These are phyloP conservation scores for Pseudococcus jackbeardsleyi DNA, from an alignment of 2,888 invertebrate species.

Conservation along the genomic window DNA sequence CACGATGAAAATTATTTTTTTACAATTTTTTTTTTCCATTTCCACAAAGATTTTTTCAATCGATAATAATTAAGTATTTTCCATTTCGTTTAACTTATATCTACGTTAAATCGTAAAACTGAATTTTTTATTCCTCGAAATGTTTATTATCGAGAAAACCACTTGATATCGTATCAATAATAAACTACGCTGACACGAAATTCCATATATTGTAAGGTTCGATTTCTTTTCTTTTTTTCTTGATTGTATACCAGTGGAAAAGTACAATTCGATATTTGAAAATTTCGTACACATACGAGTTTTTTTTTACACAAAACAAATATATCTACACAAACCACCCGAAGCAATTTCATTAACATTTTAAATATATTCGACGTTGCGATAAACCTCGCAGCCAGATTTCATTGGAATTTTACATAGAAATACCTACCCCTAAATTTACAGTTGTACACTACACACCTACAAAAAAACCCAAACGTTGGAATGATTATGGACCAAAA, in stretches of 20 bases:
- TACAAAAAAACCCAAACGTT: not conserved
- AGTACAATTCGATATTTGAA: not conserved
- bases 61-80: constrained; percentile 4
- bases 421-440: no score
- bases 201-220: not conserved
- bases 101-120: not conserved
- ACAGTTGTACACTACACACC: no score
- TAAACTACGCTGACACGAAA: not conserved
- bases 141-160: not conserved
- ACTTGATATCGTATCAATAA: not conserved
- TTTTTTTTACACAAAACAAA: not conserved
- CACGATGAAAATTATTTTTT: not conserved
- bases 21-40: not conserved
- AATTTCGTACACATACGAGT: not conserved
- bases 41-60: not conserved
- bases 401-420: no score
- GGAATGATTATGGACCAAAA: not conserved
- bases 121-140: not conserved
- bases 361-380: not conserved
- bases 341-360: not conserved
- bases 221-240: not conserved
- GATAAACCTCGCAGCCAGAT: no score
- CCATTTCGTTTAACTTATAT: not conserved
- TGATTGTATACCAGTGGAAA: not conserved
- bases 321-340: not conserved